Percentiles rank a stretch among this genome's conserved stretches.
Evolutionary conservation across 2,888 invertebrate genomes (phyloP).

Genomic region (Tyria jacobaeae): DNA sequence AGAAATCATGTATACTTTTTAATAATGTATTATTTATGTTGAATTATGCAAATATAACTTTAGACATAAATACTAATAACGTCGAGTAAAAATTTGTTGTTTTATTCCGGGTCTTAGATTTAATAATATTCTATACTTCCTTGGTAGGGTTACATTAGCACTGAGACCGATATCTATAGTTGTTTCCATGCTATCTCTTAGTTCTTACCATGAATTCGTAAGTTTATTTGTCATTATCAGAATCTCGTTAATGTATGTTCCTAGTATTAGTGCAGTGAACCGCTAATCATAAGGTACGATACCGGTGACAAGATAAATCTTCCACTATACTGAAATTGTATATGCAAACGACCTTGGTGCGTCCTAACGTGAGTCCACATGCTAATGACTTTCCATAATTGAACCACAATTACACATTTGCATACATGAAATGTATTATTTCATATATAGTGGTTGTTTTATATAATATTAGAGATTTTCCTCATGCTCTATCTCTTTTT

Average conservation of each 20-base stretch:
- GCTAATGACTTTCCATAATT: conserved; percentile 56
- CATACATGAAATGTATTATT: conserved; percentile 32
- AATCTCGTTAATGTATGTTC: conserved; percentile 44
- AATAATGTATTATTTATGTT: conserved; percentile 1
- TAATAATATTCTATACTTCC: background rate
- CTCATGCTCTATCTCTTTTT: background rate
- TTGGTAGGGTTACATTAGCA: background rate
- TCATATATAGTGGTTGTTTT: conserved; percentile 1
- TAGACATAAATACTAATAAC: background rate
- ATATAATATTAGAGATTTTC: conserved; percentile 3
- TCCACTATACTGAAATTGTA: conserved; percentile 50
- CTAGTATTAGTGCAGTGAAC: conserved; percentile 35
- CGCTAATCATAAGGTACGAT: conserved; percentile 28
- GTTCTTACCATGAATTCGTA: conserved; percentile 19
- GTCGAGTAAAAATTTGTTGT: background rate
- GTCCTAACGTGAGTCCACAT: conserved; percentile 58
- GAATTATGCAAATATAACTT: background rate
- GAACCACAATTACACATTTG: conserved; percentile 38
- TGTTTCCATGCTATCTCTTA: conserved; percentile 2
- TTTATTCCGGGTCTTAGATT: background rate
- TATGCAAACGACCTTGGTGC: conserved; percentile 62
- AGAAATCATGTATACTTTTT: conserved; percentile 31
- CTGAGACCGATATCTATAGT: background rate
- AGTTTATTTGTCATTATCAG: conserved; percentile 34
- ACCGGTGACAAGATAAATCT: conserved; percentile 46